Conservation (phyloP, 2,113 vertebrate genomes). For the Lagopus leucura region DNA sequence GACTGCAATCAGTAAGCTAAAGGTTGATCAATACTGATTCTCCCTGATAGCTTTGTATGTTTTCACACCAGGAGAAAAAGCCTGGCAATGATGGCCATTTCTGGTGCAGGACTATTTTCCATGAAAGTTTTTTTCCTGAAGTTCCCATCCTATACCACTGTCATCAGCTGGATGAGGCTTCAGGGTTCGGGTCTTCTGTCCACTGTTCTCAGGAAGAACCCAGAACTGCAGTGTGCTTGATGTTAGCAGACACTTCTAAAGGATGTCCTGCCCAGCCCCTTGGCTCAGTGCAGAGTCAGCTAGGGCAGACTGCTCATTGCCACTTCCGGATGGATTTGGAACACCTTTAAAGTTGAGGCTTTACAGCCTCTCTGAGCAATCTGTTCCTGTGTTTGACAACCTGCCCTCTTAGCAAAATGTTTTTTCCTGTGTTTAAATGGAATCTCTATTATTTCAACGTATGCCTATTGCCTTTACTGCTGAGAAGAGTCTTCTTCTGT, state of each 20-base stretch:
- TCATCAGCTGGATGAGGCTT: neutral
- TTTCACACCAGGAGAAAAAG: neutral
- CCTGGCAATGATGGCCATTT: neutral
- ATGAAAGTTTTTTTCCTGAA: fast-evolving
- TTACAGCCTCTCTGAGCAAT: neutral
- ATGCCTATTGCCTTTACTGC: neutral
- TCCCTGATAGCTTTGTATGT: neutral
- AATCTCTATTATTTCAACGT: neutral
- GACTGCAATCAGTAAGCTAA: slow-evolving; percentile 25
- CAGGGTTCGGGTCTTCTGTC: neutral
- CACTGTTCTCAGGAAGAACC: neutral
- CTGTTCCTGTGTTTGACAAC: neutral
- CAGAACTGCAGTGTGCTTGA: fast-evolving
- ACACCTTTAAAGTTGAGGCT: neutral
- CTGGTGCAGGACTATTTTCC: neutral
- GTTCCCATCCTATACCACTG: neutral
- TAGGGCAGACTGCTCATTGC: neutral
- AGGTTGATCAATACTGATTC: neutral
- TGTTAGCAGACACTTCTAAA: neutral
- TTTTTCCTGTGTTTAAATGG: neutral
- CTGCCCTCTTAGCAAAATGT: fast-evolving
- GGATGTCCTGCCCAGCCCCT: neutral
- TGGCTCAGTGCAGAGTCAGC: neutral
- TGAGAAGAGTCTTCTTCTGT: neutral
- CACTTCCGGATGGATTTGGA: fast-evolving